Base-by-base conservation (phyloP, 2,888 invertebrate species). In the Dolomedes plantarius region DNA sequence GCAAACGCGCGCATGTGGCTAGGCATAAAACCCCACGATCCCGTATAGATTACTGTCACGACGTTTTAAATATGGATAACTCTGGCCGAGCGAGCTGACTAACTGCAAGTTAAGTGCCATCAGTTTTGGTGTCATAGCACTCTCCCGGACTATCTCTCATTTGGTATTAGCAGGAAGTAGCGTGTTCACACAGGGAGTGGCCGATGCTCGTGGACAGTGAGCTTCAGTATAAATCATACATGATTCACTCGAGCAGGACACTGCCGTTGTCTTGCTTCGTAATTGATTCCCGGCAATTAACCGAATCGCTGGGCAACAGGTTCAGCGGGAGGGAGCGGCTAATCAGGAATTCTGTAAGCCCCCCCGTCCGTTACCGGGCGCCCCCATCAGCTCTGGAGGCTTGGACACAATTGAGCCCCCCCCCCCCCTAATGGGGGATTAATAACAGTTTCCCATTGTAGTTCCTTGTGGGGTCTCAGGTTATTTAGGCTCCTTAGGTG, bases 261-360 rank as follows among this genome's bases (percentile, higher is more conserved):
- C 19, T 13, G 69, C 29, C 36, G 19, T 32, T 56, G 62, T 71
- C 50, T 65, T 19, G 41, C 71, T 32, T 50, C 50, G 67, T 85
- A 85, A 85, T 85, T 85, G 83, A 77, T 85, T 83, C 75, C 72
- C 68, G 27, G 56, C 77, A 77, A 85, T 85, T 85, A 85, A 46
- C 67, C 13, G 39, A 29, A 46, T 23, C 65, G n/a, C 28, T 39
- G 19, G 31, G 39, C 67, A 56, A 69, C 39, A 28, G 41, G 36
- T 41, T 69, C 36, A 23, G 29, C 56, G 41, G 41, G 29, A 31
- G 76, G 83, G 83, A 11, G 77, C 73, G 83, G 77, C 76, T 77
- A 62, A 64, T 71, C 46, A 65, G 36, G 5, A 23, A 83, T 76
- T 76, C 77, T 28, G 46, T 1, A 56, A 16, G 69, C 13, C 41